Percentiles rank a stretch among this genome's conserved stretches.
Conservation (phyloP, 2,113 vertebrate species). For the Microtus pennsylvanicus region DNA sequence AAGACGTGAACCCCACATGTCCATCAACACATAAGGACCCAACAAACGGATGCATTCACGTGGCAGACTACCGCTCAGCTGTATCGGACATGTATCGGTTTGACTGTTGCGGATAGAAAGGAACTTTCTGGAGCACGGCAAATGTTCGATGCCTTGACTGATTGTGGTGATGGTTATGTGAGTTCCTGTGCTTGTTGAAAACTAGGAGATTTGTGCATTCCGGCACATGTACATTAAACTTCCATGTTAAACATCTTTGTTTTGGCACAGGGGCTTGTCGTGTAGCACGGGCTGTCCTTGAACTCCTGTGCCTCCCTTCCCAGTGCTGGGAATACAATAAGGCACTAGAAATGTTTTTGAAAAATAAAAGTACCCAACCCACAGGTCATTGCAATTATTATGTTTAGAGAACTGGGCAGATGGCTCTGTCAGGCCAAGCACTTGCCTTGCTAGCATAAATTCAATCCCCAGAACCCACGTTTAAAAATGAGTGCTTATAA, state of each 20-base stretch:
- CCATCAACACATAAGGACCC: constrained; percentile 3
- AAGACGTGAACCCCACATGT: not conserved
- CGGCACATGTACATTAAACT: constrained; percentile 14
- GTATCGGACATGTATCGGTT: not conserved
- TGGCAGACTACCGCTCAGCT: not conserved
- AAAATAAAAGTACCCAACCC: constrained; percentile 18
- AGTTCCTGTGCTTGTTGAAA: not conserved
- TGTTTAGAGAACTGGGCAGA: not conserved
- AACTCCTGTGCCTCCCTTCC: not conserved
- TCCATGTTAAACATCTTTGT: not conserved
- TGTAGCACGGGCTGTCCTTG: not conserved
- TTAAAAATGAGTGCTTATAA: not conserved
- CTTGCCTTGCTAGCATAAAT: not conserved
- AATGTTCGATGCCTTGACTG: constrained; percentile 4
- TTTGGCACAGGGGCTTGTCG: not conserved
- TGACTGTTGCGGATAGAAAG: not conserved
- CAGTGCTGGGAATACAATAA: not conserved
- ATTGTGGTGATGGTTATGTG: not conserved
- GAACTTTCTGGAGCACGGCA: not conserved
- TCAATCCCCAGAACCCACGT: not conserved
- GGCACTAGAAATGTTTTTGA: not conserved
- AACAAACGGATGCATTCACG: not conserved
- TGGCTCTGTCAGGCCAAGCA: not conserved
- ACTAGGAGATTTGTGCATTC: constrained; percentile 6
- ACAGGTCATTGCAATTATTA: constrained; percentile 21